Percentiles rank a stretch among this genome's conserved stretches.
Evolutionary conservation across 2,797 vertebrate genomes (phyloP).

Genomic region (Streptopelia turtur): DNA sequence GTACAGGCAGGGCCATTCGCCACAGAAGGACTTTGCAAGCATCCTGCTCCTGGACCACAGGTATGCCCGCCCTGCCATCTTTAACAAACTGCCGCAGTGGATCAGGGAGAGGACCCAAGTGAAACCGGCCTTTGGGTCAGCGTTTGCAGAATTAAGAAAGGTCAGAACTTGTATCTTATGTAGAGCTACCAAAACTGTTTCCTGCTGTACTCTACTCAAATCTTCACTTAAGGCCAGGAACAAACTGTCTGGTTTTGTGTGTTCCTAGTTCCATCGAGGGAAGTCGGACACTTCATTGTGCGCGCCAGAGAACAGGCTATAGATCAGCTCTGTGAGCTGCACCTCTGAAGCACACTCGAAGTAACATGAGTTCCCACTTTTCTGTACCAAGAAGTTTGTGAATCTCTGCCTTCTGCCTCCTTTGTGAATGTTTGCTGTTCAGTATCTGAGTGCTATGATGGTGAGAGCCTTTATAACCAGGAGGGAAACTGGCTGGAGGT

Average conservation of each 20-base stretch:
- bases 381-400: not conserved
- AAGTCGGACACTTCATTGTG: constrained; percentile 51
- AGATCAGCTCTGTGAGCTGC: not conserved
- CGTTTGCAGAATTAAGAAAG: constrained; percentile 87
- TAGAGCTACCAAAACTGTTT: not conserved
- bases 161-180: constrained; percentile 65
- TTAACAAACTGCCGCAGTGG: constrained; percentile 89
- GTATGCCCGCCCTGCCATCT: constrained; percentile 80
- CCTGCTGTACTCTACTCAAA: not conserved
- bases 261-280: constrained; percentile 87
- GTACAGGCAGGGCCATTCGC: constrained; percentile 90
- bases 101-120: constrained; percentile 84
- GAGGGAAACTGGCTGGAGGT: not conserved
- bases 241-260: not conserved
- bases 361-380: not conserved
- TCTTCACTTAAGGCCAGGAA: not conserved
- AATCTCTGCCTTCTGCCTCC: not conserved
- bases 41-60: constrained; percentile 90
- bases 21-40: constrained; percentile 91
- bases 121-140: constrained; percentile 85
- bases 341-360: not conserved
- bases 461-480: not conserved
- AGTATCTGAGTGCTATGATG: accelerated
- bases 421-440: not conserved
- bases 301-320: not conserved